Percentiles rank a stretch among this genome's conserved stretches.
Conservation (phyloP, 2,888 invertebrate species). For the Mythimna albipuncta region DNA sequence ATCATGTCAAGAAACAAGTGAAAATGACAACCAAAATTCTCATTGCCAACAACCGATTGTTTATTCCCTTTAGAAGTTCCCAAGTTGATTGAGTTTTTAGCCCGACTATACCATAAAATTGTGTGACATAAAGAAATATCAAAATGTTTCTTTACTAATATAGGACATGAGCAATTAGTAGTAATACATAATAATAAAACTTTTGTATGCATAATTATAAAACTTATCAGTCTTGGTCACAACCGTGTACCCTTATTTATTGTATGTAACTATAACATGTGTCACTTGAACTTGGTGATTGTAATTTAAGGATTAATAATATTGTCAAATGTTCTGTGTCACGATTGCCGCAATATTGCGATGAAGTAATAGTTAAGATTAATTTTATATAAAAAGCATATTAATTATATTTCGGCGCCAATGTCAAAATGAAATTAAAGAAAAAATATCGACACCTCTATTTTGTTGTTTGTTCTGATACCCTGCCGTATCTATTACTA, state of each 20-base stretch:
- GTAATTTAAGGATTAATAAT: conserved; percentile 24
- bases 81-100: too few relatives aligned
- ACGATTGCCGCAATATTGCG: conserved; percentile 20
- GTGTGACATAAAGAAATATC: conserved; percentile 25
- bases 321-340: conserved; percentile 17
- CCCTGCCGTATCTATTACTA: too few relatives aligned
- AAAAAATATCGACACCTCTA: conserved; percentile 52
- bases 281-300: conserved; percentile 7
- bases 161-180: conserved; percentile 51
- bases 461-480: conserved; percentile 28
- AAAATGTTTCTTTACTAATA: conserved; percentile 29
- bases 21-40: too few relatives aligned
- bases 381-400: conserved; percentile 45
- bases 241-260: conserved; percentile 19
- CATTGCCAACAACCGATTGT: too few relatives aligned
- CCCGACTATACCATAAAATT: background rate
- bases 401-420: conserved; percentile 12
- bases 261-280: conserved; percentile 1
- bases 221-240: conserved; percentile 16
- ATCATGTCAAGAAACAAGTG: too few relatives aligned
- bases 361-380: conserved; percentile 43
- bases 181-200: conserved; percentile 11
- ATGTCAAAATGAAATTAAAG: conserved; percentile 26
- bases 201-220: conserved; percentile 21
- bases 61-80: too few relatives aligned